Evolutionary conservation across 2,113 vertebrate species (phyloP).

Genomic region (Muntiacus reevesi): DNA sequence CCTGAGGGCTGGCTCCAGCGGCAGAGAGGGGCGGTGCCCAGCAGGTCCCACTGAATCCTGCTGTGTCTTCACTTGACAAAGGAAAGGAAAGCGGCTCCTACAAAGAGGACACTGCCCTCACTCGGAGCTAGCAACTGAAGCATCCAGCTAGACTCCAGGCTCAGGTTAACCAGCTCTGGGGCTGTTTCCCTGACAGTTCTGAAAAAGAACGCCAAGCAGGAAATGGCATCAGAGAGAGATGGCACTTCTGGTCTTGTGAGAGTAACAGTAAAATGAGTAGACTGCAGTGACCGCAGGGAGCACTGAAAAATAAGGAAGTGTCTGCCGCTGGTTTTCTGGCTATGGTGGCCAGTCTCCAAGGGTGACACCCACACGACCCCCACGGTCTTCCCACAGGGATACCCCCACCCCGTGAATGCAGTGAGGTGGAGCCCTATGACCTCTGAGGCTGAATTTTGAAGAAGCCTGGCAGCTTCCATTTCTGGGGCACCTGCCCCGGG

Average conservation of each 20-base stretch:
- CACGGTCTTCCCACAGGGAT: rapidly evolving
- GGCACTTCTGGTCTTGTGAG: neutral
- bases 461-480: neutral
- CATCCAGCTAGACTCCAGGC: neutral
- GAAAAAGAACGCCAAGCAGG: neutral
- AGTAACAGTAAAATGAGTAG: neutral
- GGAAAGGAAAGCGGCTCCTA: neutral
- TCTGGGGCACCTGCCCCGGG: neutral
- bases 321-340: neutral
- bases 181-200: neutral
- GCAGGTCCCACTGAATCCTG: neutral
- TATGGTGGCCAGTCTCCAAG: neutral
- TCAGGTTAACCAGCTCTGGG: neutral
- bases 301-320: neutral
- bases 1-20: neutral
- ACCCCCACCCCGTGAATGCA: neutral
- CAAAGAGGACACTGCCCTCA: neutral
- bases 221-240: neutral
- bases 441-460: neutral
- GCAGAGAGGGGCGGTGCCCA: neutral
- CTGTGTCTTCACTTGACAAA: neutral
- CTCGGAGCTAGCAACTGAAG: neutral
- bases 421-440: neutral
- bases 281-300: neutral
- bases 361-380: neutral